phyloP scores from a whole-genome alignment of 1,140 invertebrate species.

The Drosophila navojoa region DNA sequence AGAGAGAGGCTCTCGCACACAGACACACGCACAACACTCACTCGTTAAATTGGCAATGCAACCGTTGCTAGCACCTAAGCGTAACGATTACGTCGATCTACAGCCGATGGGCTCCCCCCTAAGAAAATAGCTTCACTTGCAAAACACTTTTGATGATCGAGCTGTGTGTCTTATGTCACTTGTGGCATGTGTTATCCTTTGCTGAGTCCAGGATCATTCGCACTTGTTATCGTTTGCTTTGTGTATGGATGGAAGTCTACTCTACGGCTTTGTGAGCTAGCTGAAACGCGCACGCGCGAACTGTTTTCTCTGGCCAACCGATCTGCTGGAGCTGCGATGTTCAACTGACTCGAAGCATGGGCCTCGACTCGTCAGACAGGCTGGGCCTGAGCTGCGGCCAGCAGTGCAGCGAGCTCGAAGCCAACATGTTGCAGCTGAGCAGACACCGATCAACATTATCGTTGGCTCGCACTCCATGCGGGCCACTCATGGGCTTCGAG shows the following conservation, averaged over 20 bases:
- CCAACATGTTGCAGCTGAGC: constrained; percentile 61
- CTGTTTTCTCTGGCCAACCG: constrained; percentile 48
- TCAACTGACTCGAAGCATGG: constrained; percentile 50
- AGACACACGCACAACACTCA: constrained; percentile 47
- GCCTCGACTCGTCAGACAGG: constrained; percentile 8
- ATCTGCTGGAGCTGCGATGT: constrained; percentile 54
- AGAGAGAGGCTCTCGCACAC: constrained; percentile 11
- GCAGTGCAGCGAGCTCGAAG: constrained; percentile 23
- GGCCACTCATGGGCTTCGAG: neutral
- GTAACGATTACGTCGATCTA: constrained; percentile 74
- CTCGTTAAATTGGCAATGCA: constrained; percentile 73
- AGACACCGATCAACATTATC: constrained; percentile 14
- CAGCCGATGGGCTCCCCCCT: neutral
- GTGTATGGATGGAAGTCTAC: constrained; percentile 1
- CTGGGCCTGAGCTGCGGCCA: constrained; percentile 23
- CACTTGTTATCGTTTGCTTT: neutral
- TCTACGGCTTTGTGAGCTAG: constrained; percentile 1
- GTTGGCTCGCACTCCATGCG: constrained; percentile 1
- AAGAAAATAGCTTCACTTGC: constrained; percentile 33
- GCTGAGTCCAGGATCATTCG: neutral
- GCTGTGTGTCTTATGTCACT: constrained; percentile 15
- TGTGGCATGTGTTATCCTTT: neutral
- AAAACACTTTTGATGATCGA: constrained; percentile 35
- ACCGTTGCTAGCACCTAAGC: constrained; percentile 66
- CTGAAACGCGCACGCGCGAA: constrained; percentile 35